These are phyloP conservation scores for Botrylloides violaceus DNA, from an alignment of 23 tunicate species.

Conservation along the genomic window DNA sequence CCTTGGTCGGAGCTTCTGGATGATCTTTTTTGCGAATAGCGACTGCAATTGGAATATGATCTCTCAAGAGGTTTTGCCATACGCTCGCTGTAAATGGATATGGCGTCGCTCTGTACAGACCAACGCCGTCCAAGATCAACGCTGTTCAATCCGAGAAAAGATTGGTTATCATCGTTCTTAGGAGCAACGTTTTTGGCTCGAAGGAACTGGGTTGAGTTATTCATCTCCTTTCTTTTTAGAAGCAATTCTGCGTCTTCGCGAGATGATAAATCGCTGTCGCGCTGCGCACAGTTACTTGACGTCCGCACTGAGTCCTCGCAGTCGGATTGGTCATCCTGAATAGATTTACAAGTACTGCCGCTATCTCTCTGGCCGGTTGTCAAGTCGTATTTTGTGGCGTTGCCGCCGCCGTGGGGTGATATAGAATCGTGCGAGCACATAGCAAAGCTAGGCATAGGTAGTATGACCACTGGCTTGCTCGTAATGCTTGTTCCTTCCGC, in stretches of 20 bases:
- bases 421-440: neutral
- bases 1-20: neutral
- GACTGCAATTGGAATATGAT: neutral
- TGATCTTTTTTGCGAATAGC: neutral
- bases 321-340: neutral
- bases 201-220: slow-evolving; percentile 9
- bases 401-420: too few relatives aligned
- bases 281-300: neutral
- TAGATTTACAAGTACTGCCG: neutral
- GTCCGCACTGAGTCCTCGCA: neutral
- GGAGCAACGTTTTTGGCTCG: neutral
- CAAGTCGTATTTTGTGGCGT: neutral
- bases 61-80: neutral
- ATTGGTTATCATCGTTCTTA: neutral
- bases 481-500: slow-evolving; percentile 2
- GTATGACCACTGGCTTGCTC: neutral
- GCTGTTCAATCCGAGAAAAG: neutral
- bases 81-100: slow-evolving; percentile 20
- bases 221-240: slow-evolving; percentile 5
- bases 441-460: slow-evolving; percentile 10
- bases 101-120: slow-evolving; percentile 14
- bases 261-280: neutral
- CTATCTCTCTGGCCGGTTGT: neutral
- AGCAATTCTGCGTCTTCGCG: slow-evolving; percentile 10
- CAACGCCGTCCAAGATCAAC: slow-evolving; percentile 24